Base-by-base conservation (phyloP, 1,140 invertebrate genomes). In the Ylistrum balloti region DNA sequence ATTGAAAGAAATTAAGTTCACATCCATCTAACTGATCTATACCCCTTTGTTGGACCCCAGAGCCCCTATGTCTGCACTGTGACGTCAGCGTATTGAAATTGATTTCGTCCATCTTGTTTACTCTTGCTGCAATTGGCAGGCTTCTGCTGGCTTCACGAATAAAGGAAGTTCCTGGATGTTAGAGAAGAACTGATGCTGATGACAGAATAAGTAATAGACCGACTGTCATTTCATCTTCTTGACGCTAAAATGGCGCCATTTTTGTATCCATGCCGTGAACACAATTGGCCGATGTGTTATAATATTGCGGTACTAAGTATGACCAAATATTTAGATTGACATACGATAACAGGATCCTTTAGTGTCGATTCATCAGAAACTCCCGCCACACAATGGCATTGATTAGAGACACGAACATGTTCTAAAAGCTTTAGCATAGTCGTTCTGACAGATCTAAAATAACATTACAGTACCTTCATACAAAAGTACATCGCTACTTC, bases 161-260 rank as follows among this genome's bases (percentile, higher is more conserved):
- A 74, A 74, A n/a, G 17, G 20, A 1, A 74, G 56, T 28, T 28
- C 56, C 28, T 74, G n/a, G 20, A 74, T 28, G 56, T n/a, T 28
- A 22, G n/a, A n/a, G 5, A 74, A 74, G 2, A 74, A 74, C 56
- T n/a, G n/a, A 74, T 74, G 56, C 28, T 74, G 56, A 74, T 74
- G 56, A 74, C 56, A 74, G 56, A 74, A 74, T 74, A 74, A 74
- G 56, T 74, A 74, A 74, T 74, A n/a, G 17, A 74, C 1, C 28
- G 17, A 28, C n/a, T 74, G n/a, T 22, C 5, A n/a, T 74, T 74
- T 74, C 56, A 74, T 28, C n/a, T 74, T 74, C 56, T 20, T n/a
- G 22, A 28, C 56, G 56, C 56, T 74, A 28, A 74, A 74, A 74
- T 74, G 56, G 56, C 56, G 56, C 17, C 56, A 9, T 74, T 17